Base-by-base conservation (phyloP, 2,888 invertebrate species). In the Malachius bipustulatus region DNA sequence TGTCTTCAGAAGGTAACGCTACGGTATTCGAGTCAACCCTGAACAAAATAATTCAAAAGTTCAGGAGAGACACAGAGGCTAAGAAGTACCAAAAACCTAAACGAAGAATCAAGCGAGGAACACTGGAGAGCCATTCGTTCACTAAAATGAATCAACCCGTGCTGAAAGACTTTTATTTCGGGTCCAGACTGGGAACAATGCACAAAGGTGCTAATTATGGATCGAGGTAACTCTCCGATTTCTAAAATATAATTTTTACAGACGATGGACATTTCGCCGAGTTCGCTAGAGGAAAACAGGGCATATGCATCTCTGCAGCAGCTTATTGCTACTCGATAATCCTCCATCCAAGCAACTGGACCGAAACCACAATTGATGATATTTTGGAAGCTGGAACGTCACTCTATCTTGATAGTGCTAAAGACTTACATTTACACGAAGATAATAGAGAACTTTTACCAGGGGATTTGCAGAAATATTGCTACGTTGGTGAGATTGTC, bases 271-370 rank as follows among this genome's bases (percentile, higher is more conserved):
- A 54, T 41, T 58, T 60, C 34, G 38, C 51, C 1, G 45, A 43
- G n/a, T 32, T 33, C 3, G 48, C 51, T 4, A 41, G 54, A 30
- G 49, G 55, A 34, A 59, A 63, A 32, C 73, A 73, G 51, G 72
- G 71, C 1, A 53, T 73, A 14, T 66, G 72, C 3, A 71, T 73
- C 64, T 67, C 70, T 16, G 66, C 71, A 1, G 70, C 70, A 54
- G 71, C 73, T 1, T 73, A 68, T 45, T 72, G 73, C 43, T 63
- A 67, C 40, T 67, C 71, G 0, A 70, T 71, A 45, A 61, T 73
- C 39, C 69, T 67, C 46, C 71, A 71, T 42, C 71, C 73, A 0
- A 68, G 67, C 36, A 66, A 66, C 35, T 79, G 79, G 79, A 69
- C 66, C 0, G 64, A 69, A 49, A 70, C 69, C 40, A 66, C 71